Evolutionary conservation across 2,113 vertebrate species (phyloP).

Genomic region (Psittacara wagleri): DNA sequence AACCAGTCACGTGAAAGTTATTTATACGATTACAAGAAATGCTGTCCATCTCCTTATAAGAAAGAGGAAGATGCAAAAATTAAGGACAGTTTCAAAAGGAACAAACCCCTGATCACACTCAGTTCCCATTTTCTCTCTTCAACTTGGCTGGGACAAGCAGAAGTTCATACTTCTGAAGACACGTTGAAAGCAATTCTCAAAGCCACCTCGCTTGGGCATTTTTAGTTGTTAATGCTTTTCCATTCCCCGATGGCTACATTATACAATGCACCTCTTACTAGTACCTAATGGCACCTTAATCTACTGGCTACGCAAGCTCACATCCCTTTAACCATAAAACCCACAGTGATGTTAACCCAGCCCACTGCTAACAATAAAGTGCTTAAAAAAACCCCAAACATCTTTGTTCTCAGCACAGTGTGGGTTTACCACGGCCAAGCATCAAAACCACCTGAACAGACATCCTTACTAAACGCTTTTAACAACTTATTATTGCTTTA

Average conservation of each 20-base stretch:
- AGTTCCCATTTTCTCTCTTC: background rate
- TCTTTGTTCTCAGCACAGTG: background rate
- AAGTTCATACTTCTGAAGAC: background rate
- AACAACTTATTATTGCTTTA: background rate
- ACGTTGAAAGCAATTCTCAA: background rate
- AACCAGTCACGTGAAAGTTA: background rate
- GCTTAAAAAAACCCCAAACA: background rate
- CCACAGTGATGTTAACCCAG: background rate
- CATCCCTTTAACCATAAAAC: background rate
- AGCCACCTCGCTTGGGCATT: background rate
- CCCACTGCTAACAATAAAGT: background rate
- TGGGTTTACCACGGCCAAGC: fast-evolving
- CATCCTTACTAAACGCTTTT: background rate
- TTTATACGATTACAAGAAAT: background rate
- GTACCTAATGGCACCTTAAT: background rate
- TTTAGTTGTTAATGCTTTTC: background rate
- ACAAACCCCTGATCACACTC: background rate
- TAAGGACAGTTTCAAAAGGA: background rate
- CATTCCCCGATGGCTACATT: background rate
- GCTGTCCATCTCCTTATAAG: fast-evolving
- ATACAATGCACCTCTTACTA: background rate
- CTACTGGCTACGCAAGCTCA: background rate
- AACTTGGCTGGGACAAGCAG: background rate
- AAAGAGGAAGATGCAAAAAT: background rate
- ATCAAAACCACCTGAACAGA: background rate